A percentile compares a stretch with the other conserved stretches of the same genome.
Evolutionary conservation across 2,888 invertebrate genomes (phyloP).

Genomic region (Pyralis farinalis): DNA sequence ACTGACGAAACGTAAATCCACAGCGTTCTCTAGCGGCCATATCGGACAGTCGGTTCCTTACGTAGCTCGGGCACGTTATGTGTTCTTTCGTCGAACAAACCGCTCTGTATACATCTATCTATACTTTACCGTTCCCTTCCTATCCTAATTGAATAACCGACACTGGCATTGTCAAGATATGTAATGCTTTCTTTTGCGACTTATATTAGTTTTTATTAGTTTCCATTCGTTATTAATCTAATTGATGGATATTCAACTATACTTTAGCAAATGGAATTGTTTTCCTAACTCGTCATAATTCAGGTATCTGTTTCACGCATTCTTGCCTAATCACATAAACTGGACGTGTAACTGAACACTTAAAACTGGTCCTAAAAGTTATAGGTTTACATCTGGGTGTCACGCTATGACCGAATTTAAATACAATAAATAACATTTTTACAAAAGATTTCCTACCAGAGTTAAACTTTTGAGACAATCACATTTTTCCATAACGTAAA

Average conservation of each 20-base stretch:
- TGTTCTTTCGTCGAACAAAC: conserved; percentile 11
- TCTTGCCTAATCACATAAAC: conserved; percentile 71
- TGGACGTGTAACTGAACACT: conserved; percentile 78
- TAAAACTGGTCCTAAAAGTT: conserved; percentile 65
- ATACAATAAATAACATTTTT: conserved; percentile 42
- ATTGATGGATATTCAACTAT: conserved; percentile 4
- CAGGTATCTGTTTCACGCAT: conserved; percentile 71
- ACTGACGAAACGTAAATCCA: conserved; percentile 7
- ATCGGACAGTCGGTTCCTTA: background rate
- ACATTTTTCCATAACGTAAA: conserved; percentile 35
- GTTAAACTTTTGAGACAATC: conserved; percentile 43
- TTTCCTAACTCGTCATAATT: conserved; percentile 43
- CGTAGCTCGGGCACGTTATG: conserved; percentile 8
- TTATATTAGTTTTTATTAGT: conserved; percentile 30
- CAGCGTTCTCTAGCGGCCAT: background rate
- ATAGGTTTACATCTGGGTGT: conserved; percentile 36
- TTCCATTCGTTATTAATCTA: conserved; percentile 20
- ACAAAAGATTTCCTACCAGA: conserved; percentile 52
- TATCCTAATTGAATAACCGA: conserved; percentile 40
- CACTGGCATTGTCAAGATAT: conserved; percentile 49
- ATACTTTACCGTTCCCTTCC: conserved; percentile 33
- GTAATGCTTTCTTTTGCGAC: conserved; percentile 35
- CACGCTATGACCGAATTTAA: conserved; percentile 42
- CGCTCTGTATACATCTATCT: conserved; percentile 16
- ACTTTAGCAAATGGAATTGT: conserved; percentile 19